These are phyloP conservation scores for Rhagium mordax DNA, from an alignment of 2,888 invertebrate genomes.

Conservation along the genomic window DNA sequence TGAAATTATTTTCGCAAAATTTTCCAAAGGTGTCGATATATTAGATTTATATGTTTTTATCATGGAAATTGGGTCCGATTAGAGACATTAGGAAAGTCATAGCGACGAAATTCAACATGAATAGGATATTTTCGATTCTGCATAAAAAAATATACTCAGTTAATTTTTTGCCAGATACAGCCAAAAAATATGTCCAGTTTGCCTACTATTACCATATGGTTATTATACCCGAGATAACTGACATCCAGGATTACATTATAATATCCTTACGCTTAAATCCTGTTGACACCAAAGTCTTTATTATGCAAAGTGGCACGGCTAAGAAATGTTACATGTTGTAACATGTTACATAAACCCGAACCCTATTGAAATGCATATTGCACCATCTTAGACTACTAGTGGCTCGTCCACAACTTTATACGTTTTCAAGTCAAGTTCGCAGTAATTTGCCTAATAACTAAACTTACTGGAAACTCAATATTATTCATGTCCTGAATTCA, in stretches of 20 bases:
- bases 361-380: slow-evolving; percentile 13
- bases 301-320: not conserved
- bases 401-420: slow-evolving; percentile 9
- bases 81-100: too few relatives aligned
- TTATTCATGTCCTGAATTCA: slow-evolving; percentile 18
- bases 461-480: slow-evolving; percentile 27
- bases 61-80: too few relatives aligned
- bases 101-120: too few relatives aligned
- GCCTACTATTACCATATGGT: too few relatives aligned
- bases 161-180: too few relatives aligned
- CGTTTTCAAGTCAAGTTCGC: not conserved
- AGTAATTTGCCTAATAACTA: slow-evolving; percentile 18
- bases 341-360: not conserved
- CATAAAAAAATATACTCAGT: too few relatives aligned
- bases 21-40: too few relatives aligned
- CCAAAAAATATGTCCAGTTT: too few relatives aligned
- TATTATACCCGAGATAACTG: not conserved
- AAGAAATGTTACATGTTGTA: not conserved
- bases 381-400: not conserved
- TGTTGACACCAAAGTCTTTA: not conserved
- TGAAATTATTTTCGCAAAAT: too few relatives aligned
- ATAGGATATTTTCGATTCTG: too few relatives aligned
- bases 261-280: not conserved
- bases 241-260: not conserved
- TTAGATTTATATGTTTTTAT: too few relatives aligned